Conservation (phyloP, 1,140 invertebrate species). For the Meteorus sp. region DNA sequence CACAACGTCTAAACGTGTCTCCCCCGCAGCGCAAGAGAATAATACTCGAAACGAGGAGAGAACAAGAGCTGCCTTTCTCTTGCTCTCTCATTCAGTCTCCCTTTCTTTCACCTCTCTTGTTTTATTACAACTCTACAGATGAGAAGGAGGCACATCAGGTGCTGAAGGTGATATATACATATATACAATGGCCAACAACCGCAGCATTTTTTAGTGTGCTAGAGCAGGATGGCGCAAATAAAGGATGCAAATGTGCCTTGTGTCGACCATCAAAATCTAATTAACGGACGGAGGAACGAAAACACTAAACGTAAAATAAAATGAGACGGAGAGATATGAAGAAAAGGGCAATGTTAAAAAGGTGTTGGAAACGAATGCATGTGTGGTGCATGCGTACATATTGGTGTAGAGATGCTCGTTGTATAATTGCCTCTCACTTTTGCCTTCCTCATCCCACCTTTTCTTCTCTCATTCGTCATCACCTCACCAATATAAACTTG, state of each 20-base stretch:
- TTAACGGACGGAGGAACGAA: slow-evolving; percentile 31
- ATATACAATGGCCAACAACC: no score
- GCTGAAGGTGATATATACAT: not conserved
- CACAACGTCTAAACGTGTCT: slow-evolving; percentile 30
- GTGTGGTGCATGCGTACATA: not conserved
- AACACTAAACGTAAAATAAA: slow-evolving; percentile 20
- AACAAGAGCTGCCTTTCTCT: not conserved
- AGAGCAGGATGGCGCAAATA: slow-evolving; percentile 33
- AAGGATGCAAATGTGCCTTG: slow-evolving; percentile 56
- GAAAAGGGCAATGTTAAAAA: slow-evolving; percentile 23
- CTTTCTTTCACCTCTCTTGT: no score
- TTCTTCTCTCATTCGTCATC: slow-evolving; percentile 1
- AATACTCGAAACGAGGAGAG: slow-evolving; percentile 12
- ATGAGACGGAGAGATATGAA: slow-evolving; percentile 18
- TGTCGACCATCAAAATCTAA: slow-evolving; percentile 40
- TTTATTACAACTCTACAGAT: no score
- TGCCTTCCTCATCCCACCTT: not conserved
- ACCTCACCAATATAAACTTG: not conserved
- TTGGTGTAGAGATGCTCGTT: not conserved
- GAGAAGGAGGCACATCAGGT: slow-evolving; percentile 3
- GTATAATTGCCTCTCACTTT: not conserved
- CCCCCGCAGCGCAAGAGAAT: slow-evolving; percentile 31
- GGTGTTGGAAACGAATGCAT: slow-evolving; percentile 24
- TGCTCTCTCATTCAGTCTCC: no score
- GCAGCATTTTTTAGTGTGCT: slow-evolving; percentile 28